Evolutionary conservation across 1,140 invertebrate species (phyloP), one percentile per base, ranked within the genome.

Genomic region (Anastrepha obliqua): DNA sequence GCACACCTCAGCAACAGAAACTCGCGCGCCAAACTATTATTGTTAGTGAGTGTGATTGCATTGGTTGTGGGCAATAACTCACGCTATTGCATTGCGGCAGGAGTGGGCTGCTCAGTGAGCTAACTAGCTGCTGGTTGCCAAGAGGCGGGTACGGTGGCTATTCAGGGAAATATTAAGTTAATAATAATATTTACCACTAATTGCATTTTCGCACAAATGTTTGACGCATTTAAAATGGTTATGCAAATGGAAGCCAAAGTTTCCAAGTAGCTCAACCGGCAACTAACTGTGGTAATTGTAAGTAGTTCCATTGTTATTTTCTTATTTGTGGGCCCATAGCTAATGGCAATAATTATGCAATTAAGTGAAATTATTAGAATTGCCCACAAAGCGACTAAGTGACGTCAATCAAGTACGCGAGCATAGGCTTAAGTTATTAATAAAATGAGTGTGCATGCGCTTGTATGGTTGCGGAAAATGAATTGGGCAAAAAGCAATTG

Each of bases 131-230:
- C 29, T 29, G 29, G 29, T 29, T 29, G 29, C 29, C 29, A 29
- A 44, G 67, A 70, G 4, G n/a, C 13, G 9, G 70, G 2, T 13
- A 4, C 67, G 2, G 13, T 15, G 15, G 44, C 39, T n/a, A 0
- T 74, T 47, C 70, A 42, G 1, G 17, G n/a, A 81, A 81, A 81
- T 81, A 55, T 81, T 81, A 81, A 81, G 74, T 81, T 81, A 58
- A 81, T 81, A 81, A 81, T 81, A 44, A 20, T 81, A 15, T 42
- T 81, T 81, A n/a, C 51, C 74, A 55, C 74, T 81, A 81, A 81
- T 81, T 81, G 74, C 74, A 81, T 81, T 55, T 55, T 81, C 74
- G 44, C 74, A 42, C 44, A 55, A 55, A 81, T 29, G 47, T 81
- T 81, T 81, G 44, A 81, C 47, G 51, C n/a, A 29, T 20, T 81